Conservation (phyloP, 2,797 vertebrate species). For the Chelonia mydas region DNA sequence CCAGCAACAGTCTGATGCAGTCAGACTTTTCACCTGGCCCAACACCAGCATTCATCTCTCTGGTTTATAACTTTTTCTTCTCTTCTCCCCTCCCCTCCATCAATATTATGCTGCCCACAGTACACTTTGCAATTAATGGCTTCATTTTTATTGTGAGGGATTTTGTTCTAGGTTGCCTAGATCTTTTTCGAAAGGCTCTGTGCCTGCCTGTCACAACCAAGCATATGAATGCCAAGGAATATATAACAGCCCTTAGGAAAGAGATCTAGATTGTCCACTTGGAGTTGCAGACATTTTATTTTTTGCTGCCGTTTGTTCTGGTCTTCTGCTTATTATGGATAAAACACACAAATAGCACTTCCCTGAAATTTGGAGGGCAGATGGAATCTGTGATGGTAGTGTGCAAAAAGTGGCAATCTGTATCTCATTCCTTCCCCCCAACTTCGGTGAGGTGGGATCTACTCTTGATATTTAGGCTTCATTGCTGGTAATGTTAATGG, state of each 20-base stretch:
- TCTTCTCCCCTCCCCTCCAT: neutral
- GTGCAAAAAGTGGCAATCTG: rapidly evolving
- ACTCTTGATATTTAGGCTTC: neutral
- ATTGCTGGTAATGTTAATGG: neutral
- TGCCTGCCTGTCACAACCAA: too few relatives aligned
- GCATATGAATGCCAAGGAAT: neutral
- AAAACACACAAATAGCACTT: rapidly evolving
- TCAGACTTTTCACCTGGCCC: rapidly evolving
- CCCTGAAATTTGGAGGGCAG: neutral
- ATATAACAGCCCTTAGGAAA: neutral
- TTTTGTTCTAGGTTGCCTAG: neutral
- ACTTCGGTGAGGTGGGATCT: neutral
- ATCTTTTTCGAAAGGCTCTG: neutral
- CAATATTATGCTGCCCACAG: rapidly evolving
- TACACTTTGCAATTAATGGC: rapidly evolving
- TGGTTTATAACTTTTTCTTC: neutral
- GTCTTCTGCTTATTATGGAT: neutral
- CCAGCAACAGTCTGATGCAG: neutral
- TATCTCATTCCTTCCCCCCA: neutral
- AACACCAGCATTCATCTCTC: neutral
- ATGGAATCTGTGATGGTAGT: neutral
- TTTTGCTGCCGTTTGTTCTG: neutral
- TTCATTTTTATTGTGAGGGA: neutral
- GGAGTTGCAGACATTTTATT: neutral
- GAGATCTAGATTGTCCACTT: neutral